Percentiles rank a stretch among this genome's conserved stretches.
Conservation (phyloP, 2,888 invertebrate species). For the Minunthozetes semirufus region DNA sequence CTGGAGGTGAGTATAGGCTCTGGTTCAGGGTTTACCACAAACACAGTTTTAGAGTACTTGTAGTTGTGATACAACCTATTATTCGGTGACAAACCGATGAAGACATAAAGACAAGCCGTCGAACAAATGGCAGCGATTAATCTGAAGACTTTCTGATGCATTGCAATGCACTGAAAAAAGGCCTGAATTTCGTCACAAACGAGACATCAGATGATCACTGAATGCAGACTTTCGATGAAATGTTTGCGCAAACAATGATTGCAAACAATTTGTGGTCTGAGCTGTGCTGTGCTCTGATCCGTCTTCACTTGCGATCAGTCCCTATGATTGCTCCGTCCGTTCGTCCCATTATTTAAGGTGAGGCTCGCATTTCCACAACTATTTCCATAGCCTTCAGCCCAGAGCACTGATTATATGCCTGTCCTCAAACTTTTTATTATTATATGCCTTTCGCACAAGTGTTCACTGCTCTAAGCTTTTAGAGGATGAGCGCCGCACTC, state of each 20-base stretch:
- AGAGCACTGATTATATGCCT: conserved; percentile 6
- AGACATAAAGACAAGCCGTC: conserved; percentile 16
- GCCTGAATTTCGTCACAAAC: background rate
- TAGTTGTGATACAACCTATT: background rate
- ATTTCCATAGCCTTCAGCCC: conserved; percentile 24
- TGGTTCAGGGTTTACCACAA: background rate
- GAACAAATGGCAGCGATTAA: background rate
- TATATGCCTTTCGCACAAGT: background rate
- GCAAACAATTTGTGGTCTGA: too few species aligned
- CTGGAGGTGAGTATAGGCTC: background rate
- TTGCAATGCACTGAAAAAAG: background rate
- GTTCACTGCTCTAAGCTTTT: background rate
- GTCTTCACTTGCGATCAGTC: background rate
- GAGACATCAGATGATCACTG: background rate
- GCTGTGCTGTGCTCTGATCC: background rate
- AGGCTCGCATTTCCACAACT: conserved; percentile 5
- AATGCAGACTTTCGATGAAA: background rate
- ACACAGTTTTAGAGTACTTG: conserved; percentile 1
- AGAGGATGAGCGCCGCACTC: conserved; percentile 5
- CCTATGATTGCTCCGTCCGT: background rate
- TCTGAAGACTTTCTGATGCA: conserved; percentile 13
- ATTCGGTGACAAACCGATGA: background rate
- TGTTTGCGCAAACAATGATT: background rate
- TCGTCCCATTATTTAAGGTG: conserved; percentile 28
- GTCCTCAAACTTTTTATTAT: background rate